Conservation (phyloP, 1,140 invertebrate species). For the Trichonephila inaurata region DNA sequence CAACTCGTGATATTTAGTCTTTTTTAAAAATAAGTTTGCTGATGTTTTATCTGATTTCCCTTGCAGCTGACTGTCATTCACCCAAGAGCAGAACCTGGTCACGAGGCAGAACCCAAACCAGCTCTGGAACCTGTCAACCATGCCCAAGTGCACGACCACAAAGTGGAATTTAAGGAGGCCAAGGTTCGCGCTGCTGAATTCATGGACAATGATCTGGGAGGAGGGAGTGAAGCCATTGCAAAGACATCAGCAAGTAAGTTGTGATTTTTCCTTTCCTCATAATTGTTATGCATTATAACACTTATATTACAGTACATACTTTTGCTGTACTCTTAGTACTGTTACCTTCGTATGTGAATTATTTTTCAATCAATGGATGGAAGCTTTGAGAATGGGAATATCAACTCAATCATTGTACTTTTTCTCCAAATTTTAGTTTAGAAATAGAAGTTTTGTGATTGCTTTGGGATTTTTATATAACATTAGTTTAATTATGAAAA, state of each 20-base stretch:
- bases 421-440: too few relatives aligned
- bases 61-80: slow-evolving; percentile 89
- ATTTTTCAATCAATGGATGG: too few relatives aligned
- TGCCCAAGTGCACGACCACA: slow-evolving; percentile 84
- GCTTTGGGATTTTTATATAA: too few relatives aligned
- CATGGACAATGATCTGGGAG: slow-evolving; percentile 75
- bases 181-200: slow-evolving; percentile 73
- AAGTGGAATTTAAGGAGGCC: slow-evolving; percentile 84
- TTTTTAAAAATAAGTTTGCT: background rate
- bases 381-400: too few relatives aligned
- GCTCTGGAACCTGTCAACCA: slow-evolving; percentile 82
- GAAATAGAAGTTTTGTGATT: too few relatives aligned
- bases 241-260: slow-evolving; percentile 79
- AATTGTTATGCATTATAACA: too few relatives aligned
- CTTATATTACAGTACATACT: too few relatives aligned
- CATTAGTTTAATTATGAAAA: too few relatives aligned
- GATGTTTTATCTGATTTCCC: background rate
- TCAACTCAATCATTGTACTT: too few relatives aligned
- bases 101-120: slow-evolving; percentile 62
- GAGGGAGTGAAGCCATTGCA: slow-evolving; percentile 77
- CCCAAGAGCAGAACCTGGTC: slow-evolving; percentile 81
- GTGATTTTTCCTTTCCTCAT: background rate
- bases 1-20: too few relatives aligned
- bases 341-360: too few relatives aligned
- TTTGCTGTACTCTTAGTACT: too few relatives aligned